Evolutionary conservation across 2,797 vertebrate genomes (phyloP), one percentile per base, ranked within the genome.

Genomic region (Merluccius polli): DNA sequence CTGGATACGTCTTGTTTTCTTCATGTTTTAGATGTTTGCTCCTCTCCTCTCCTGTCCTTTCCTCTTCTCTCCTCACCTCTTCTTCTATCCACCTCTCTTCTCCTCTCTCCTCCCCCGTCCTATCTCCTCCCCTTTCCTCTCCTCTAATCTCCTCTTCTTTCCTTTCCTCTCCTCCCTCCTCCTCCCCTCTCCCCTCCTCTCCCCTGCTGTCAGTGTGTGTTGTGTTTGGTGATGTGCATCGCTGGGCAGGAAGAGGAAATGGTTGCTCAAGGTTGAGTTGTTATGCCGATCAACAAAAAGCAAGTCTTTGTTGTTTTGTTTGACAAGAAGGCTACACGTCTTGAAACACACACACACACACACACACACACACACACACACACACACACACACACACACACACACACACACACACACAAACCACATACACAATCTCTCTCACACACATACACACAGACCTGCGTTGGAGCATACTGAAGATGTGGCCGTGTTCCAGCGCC

Each of bases 251-350:
- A 81, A 80, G 83, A 82, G 30, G 77, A 73, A 70, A 38, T 2
- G 13, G 75, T 73, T 74, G 78, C 77, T 82, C 73, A 72, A 81
- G 81, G 85, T 87, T 80, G 36, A 75, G 73, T 83, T 84, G 76
- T 79, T 84, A 16, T 31, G 72, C 81, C 18, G 87, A 80, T 85
- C 83, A 82, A 78, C 81, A 87, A 78, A 84, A 77, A 82, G 36
- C 73, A 33, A 75, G 70, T 4, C 52, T 24, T 8, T 79, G 81
- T 86, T 89, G 77, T 33, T 85, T 83, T 83, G 82, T 89, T 83
- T 79, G 81, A 86, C 83, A 1, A 73, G 83, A 79, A 44, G 32
- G 52, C 73, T 72, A 38, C 75, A 35, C 79, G 71, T 70, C 48
- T 7, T 44, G n/a, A 24, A 5, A 30, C 18, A 21, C 12, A 44